Base-by-base conservation (phyloP, 1,140 invertebrate species). In the Temnothorax curvispinosus region DNA sequence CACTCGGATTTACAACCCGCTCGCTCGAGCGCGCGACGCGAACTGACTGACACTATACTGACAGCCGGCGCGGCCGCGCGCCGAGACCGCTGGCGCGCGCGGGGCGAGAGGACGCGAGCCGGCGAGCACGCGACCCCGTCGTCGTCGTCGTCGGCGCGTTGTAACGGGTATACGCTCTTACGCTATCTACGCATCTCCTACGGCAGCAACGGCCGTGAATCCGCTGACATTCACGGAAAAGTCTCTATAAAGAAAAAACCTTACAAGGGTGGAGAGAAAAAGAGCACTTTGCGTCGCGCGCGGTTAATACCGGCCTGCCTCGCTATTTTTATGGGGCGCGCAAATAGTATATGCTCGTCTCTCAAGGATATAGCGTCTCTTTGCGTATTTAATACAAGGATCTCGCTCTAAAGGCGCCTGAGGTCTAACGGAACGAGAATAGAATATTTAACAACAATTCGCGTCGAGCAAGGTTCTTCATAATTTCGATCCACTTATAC, bases 11-110 rank as follows among this genome's bases (percentile, higher is more conserved):
- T 67, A 84, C 85, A 32, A 77, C 86, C 56, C 85, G 72, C 89
- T 89, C 88, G 88, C 69, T 65, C 87, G 85, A 89, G 87, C 88
- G 86, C 72, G 72, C 88, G 58, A 75, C 75, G 86, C 65, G 7
- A 74, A 89, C 89, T 90, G 82, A 89, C 89, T 90, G 89, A 89
- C 47, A 13, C 9, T 9, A 41, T 9, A 41, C 38, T 41, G 38
- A 50, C 87, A 88, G 71, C 67, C 60, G 41, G 41, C 54, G 54
- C 56, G 72, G 52, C 18, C 32, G 75, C 13, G 67, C 35, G 27
- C 41, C 50, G 81, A 75, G 56, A 35, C 38, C 6, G 52, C 38
- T 3, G 38, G n/a, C 65, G 64, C 78, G 78, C 75, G 71, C 2
- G 85, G 15, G 32, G 9, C 35, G 62, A 62, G 21, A 32, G 7